A percentile compares a stretch with the other conserved stretches of the same genome.
Evolutionary conservation across 2,113 vertebrate species (phyloP).

Genomic region (Cyprinus carpio): DNA sequence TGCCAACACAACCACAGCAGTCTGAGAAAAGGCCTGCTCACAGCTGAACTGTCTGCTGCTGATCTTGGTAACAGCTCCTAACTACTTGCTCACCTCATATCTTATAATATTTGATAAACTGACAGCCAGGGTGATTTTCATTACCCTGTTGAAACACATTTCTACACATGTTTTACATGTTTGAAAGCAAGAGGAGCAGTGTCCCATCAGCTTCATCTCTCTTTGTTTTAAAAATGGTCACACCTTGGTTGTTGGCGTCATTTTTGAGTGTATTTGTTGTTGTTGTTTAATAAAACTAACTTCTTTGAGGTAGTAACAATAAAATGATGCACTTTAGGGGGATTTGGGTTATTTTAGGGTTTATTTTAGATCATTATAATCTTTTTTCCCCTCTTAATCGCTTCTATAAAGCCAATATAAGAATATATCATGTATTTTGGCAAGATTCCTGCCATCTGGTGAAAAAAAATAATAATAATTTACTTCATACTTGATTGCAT

Average conservation of each 20-base stretch:
- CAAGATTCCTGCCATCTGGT: no score
- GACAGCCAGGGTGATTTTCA: not conserved
- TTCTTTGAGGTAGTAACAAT: not conserved
- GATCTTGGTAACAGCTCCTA: not conserved
- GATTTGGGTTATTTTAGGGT: no score
- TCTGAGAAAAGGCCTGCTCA: not conserved
- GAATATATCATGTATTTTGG: no score
- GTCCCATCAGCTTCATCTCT: not conserved
- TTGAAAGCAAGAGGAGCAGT: not conserved
- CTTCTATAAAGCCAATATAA: no score
- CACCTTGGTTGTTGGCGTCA: not conserved
- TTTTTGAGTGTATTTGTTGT: not conserved
- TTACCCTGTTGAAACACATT: not conserved
- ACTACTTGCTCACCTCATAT: not conserved
- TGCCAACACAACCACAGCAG: slow-evolving; percentile 55
- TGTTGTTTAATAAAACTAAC: not conserved
- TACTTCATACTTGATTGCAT: no score
- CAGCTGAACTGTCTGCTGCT: not conserved
- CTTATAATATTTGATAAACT: not conserved
- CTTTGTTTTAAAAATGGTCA: not conserved
- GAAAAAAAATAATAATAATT: no score
- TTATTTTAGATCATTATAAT: no score
- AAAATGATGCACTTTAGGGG: not conserved
- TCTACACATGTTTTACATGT: not conserved
- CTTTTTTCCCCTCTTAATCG: no score